phyloP scores from a whole-genome alignment of 1,140 invertebrate genomes.

The Nixonia krombeini region DNA sequence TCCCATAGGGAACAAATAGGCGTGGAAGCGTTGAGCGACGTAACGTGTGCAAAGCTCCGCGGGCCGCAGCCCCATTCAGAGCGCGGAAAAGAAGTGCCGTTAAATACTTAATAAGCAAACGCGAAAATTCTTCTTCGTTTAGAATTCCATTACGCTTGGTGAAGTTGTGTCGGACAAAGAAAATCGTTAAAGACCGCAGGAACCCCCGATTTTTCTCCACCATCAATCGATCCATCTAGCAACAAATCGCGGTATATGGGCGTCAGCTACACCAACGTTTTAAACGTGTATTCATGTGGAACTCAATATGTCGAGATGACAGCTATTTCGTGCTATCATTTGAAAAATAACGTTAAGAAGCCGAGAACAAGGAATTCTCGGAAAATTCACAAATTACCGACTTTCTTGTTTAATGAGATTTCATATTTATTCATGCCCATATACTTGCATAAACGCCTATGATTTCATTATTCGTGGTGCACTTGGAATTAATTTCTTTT shows the following conservation, averaged over 20 bases:
- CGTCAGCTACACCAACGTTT: too few species aligned
- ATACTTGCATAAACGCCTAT: too few species aligned
- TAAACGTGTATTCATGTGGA: neutral
- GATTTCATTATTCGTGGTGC: too few species aligned
- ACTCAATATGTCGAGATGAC: too few species aligned
- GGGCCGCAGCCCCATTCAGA: slow-evolving; percentile 14
- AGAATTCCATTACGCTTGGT: slow-evolving; percentile 26
- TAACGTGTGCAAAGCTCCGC: slow-evolving; percentile 3
- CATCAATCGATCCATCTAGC: neutral
- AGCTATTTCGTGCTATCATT: too few species aligned
- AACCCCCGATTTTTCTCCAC: neutral
- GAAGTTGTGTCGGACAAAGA: neutral
- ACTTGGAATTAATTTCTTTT: too few species aligned
- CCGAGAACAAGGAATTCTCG: too few species aligned
- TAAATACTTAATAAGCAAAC: slow-evolving; percentile 27
- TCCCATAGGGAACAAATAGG: slow-evolving; percentile 6
- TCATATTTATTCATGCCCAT: too few species aligned
- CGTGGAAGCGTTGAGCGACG: neutral
- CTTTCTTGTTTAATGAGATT: too few species aligned
- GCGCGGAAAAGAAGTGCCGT: slow-evolving; percentile 12
- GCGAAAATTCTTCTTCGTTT: slow-evolving; percentile 18
- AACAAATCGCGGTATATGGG: too few species aligned
- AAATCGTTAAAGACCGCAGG: neutral
- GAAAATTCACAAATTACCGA: too few species aligned
- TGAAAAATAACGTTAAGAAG: too few species aligned